phyloP scores from a whole-genome alignment of 2,888 invertebrate species.

The Aphodius granarius region DNA sequence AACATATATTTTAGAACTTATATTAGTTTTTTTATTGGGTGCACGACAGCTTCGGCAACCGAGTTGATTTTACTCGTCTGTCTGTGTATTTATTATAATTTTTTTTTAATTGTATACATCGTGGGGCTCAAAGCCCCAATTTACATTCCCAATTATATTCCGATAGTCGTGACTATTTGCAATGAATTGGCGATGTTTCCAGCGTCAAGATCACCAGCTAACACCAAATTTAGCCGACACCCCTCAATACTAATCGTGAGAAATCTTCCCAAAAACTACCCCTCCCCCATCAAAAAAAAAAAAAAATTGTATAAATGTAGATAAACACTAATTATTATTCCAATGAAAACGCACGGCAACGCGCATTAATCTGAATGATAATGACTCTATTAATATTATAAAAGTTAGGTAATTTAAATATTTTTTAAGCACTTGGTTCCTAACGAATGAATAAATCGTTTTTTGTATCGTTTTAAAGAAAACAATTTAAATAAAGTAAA shows the following conservation, averaged over 20 bases:
- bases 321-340: slow-evolving; percentile 48
- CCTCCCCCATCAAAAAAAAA: background rate
- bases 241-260: background rate
- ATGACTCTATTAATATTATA: slow-evolving; percentile 37
- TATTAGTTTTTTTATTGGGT: no score
- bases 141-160: slow-evolving; percentile 50
- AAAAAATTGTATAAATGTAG: slow-evolving; percentile 48
- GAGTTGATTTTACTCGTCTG: background rate
- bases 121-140: background rate
- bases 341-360: slow-evolving; percentile 46
- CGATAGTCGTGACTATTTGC: slow-evolving; percentile 30
- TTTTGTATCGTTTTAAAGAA: slow-evolving; percentile 49
- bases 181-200: background rate
- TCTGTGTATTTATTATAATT: slow-evolving; percentile 31
- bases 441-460: slow-evolving; percentile 51
- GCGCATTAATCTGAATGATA: slow-evolving; percentile 39
- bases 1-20: no score
- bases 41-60: no score
- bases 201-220: slow-evolving; percentile 1
- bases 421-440: slow-evolving; percentile 54
- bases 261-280: no score
- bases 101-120: slow-evolving; percentile 42
- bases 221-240: slow-evolving; percentile 13
- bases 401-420: slow-evolving; percentile 45
- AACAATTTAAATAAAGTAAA: slow-evolving; percentile 40